Base-by-base conservation (phyloP, 2,888 invertebrate species). In the Didymodactylos carnosus region DNA sequence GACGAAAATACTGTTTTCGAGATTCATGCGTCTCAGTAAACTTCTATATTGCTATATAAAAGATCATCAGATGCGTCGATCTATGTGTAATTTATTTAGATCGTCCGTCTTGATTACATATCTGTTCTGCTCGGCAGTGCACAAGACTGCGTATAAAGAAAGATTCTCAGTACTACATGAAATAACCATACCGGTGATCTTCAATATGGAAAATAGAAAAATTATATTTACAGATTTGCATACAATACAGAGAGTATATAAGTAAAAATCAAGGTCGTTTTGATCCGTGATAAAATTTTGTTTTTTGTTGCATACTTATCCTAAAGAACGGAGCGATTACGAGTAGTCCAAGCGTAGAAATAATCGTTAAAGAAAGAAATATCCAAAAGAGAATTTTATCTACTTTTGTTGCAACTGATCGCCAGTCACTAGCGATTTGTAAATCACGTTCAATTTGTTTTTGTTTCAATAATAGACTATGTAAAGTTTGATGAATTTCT, bases 321-420 rank as follows among this genome's bases (percentile, higher is more conserved):
- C 75, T 62, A 73, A 75, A 76, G 25, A 69, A 73, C 29, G 86
- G 86, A 14, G 85, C 82, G 73, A 86, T 81, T 39, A 86, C 82
- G 10, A 86, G 80, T 72, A 86, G 83, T 14, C 83, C 80, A 41
- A 84, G 77, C 1, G 86, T 85, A 41, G 86, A 85, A 46, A 82
- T 78, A n/a, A 84, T 78, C 1, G 86, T 86, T 29, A 84, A 83
- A 23, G 84, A 75, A 25, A 86, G 81, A 78, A 86, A 86, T 49
- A 87, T 81, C 84, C 86, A 86, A 80, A 87, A 87, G 35, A 87
- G 81, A 70, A 86, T 81, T 69, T 85, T 79, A 78, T 87, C 86
- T 35, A 86, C 83, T 62, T 83, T 82, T 76, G 85, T 83, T 7
- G 86, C 86, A 29, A 86, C 82, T 69, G 84, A 82, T 40, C 86